A percentile compares a stretch with the other conserved stretches of the same genome.
Conservation (phyloP, 2,888 invertebrate genomes). For the Toxonevra muliebris region DNA sequence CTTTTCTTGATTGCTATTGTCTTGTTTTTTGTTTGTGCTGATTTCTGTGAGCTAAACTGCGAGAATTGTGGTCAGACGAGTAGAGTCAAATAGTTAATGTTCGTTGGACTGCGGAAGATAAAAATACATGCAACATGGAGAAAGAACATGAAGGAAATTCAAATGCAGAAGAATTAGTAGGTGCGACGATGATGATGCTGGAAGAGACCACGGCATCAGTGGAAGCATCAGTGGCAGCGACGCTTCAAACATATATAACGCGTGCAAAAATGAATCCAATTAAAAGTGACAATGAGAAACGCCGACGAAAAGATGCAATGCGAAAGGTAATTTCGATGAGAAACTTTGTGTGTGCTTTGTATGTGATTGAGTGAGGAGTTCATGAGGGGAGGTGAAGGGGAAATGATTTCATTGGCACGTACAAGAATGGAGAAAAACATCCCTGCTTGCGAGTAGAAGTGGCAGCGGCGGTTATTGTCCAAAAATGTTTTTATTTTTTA, state of each 20-base stretch:
- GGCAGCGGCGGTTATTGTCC: too few relatives aligned
- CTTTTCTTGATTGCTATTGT: constrained; percentile 24
- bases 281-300: constrained; percentile 61
- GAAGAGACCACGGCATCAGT: neutral
- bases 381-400: neutral
- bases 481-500: too few relatives aligned
- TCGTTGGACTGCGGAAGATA: constrained; percentile 9
- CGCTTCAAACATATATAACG: constrained; percentile 54
- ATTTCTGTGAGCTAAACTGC: neutral
- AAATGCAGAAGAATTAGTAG: constrained; percentile 30
- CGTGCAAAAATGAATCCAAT: constrained; percentile 61
- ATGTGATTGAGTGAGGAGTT: constrained; percentile 4
- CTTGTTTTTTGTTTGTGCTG: constrained; percentile 16
- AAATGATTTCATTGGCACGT: constrained; percentile 9
- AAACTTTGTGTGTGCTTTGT: constrained; percentile 25
- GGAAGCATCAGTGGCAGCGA: neutral
- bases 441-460: neutral
- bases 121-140: constrained; percentile 39
- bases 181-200: constrained; percentile 21
- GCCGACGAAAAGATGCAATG: constrained; percentile 61
- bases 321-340: constrained; percentile 55
- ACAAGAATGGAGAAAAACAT: constrained; percentile 8
- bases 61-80: constrained; percentile 24
- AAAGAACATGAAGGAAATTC: constrained; percentile 6
- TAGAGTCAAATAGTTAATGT: constrained; percentile 15